Conservation (phyloP, 2,797 vertebrate species). For the Pachyuromys duprasi region DNA sequence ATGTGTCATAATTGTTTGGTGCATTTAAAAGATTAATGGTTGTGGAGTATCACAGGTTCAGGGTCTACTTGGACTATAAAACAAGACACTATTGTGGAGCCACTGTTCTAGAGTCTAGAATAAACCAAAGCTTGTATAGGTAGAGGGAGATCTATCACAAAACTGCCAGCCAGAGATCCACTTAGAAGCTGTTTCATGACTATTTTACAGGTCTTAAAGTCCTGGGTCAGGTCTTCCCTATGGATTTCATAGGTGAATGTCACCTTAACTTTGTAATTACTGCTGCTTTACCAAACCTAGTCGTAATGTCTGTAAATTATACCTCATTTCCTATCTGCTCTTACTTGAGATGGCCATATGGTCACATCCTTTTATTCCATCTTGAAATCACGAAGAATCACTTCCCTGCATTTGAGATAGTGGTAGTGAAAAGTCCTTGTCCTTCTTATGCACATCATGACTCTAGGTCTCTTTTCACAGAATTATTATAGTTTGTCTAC, state of each 20-base stretch:
- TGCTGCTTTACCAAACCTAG: background rate
- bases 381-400: background rate
- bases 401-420: background rate
- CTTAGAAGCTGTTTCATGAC: constrained; percentile 21
- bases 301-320: background rate
- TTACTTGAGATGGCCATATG: background rate
- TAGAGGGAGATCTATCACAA: constrained; percentile 24
- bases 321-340: background rate
- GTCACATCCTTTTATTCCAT: background rate
- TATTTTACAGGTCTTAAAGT: background rate
- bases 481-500: background rate
- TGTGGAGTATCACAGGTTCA: background rate
- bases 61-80: background rate
- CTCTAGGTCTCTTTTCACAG: background rate
- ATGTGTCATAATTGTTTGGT: background rate
- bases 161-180: background rate
- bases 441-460: background rate
- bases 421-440: background rate
- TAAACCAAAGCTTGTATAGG: background rate
- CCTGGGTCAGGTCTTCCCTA: background rate
- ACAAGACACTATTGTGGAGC: background rate
- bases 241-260: background rate
- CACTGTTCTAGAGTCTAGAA: background rate
- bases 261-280: background rate
- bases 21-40: background rate